Evolutionary conservation across 2,113 vertebrate species (phyloP).

Genomic region (Ageneiosus marmoratus): DNA sequence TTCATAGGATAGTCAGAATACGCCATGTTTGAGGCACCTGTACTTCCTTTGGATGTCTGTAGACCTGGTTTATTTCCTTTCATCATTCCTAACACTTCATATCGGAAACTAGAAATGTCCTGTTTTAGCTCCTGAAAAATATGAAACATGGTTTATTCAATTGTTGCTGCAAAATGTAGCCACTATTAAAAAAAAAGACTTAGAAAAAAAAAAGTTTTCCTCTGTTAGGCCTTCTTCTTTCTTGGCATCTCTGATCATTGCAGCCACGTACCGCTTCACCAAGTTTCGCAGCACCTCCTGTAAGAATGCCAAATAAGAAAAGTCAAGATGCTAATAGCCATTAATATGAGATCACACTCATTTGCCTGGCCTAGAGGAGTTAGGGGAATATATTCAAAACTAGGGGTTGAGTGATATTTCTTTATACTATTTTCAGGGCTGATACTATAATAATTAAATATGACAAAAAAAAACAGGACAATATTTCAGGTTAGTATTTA

Average conservation of each 20-base stretch:
- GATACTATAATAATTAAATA: too few relatives aligned
- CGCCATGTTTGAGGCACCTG: constrained; percentile 69
- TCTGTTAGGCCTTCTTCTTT: constrained; percentile 98
- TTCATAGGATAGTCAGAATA: constrained; percentile 78
- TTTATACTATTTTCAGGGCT: too few relatives aligned
- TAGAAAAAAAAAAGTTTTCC: constrained; percentile 93
- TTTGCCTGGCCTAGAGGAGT: neutral
- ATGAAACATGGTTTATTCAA: neutral
- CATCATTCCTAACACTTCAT: constrained; percentile 94
- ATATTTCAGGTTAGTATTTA: too few relatives aligned
- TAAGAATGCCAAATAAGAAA: neutral
- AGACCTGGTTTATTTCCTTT: constrained; percentile 81
- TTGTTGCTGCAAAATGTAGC: neutral
- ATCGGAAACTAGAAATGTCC: constrained; percentile 98
- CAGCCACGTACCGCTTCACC: constrained; percentile 95
- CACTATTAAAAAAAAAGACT: neutral
- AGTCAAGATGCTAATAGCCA: neutral
- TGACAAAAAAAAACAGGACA: too few relatives aligned
- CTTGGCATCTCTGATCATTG: constrained; percentile 98
- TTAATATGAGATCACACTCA: neutral
- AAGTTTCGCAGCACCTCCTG: constrained; percentile 97
- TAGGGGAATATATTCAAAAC: too few relatives aligned
- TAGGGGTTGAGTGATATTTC: too few relatives aligned
- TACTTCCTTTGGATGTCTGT: constrained; percentile 64
- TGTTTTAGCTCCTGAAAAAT: constrained; percentile 90